phyloP scores from a whole-genome alignment of 2,888 invertebrate genomes.

The Agapetus fuscipes region DNA sequence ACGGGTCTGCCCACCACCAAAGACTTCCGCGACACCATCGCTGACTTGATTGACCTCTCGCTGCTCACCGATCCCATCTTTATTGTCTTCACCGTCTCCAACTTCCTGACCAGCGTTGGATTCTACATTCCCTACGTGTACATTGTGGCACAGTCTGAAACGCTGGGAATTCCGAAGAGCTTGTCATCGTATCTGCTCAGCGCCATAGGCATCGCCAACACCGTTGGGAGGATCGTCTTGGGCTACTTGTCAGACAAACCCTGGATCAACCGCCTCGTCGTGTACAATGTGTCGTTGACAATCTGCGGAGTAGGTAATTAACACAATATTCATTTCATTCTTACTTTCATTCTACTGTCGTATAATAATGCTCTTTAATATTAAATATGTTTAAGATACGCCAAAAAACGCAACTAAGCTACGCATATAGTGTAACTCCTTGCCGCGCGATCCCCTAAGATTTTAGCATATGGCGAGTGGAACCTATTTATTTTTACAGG shows the following conservation, averaged over 20 bases:
- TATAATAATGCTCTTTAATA: too few relatives aligned
- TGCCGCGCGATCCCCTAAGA: too few relatives aligned
- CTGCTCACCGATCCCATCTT: conserved; percentile 80
- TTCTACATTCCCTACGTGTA: conserved; percentile 92
- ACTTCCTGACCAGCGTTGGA: conserved; percentile 91
- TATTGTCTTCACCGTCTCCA: conserved; percentile 82
- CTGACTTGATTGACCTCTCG: conserved; percentile 77
- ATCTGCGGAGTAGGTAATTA: conserved; percentile 78
- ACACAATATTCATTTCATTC: not conserved
- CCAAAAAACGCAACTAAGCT: too few relatives aligned
- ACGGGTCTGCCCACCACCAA: conserved; percentile 26
- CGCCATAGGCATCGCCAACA: conserved; percentile 79
- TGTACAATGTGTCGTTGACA: conserved; percentile 84
- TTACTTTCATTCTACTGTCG: too few relatives aligned
- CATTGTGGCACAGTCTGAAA: conserved; percentile 62
- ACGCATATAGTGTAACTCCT: too few relatives aligned
- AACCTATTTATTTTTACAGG: too few relatives aligned
- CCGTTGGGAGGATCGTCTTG: conserved; percentile 78
- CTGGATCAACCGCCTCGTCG: conserved; percentile 80
- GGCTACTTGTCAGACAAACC: conserved; percentile 84
- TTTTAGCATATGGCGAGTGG: too few relatives aligned
- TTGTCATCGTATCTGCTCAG: conserved; percentile 64
- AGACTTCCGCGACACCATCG: conserved; percentile 60
- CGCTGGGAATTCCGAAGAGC: conserved; percentile 44
- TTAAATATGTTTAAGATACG: too few relatives aligned